A percentile compares a stretch with the other conserved stretches of the same genome.
Evolutionary conservation across 2,888 invertebrate species (phyloP).

Genomic region (Slavum lentiscoides): DNA sequence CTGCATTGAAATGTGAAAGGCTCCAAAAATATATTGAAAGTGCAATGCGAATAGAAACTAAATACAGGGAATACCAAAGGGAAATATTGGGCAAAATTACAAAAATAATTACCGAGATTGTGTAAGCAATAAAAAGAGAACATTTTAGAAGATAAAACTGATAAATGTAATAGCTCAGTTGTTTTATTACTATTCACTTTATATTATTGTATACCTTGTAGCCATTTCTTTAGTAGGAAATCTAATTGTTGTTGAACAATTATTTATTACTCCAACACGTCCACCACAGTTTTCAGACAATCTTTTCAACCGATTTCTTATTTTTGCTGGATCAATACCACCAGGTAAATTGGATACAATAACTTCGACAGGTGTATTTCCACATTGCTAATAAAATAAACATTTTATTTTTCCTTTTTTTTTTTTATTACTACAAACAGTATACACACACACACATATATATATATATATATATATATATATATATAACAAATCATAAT

Average conservation of each 20-base stretch:
- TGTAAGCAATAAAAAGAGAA: conserved; percentile 38
- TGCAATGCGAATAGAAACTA: conserved; percentile 23
- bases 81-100: conserved; percentile 5
- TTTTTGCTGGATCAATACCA: conserved; percentile 64
- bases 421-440: no score
- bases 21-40: conserved; percentile 46
- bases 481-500: no score
- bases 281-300: conserved; percentile 83
- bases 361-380: conserved; percentile 64
- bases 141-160: conserved; percentile 39
- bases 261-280: conserved; percentile 69
- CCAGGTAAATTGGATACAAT: conserved; percentile 71
- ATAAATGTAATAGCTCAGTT: conserved; percentile 18
- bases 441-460: no score
- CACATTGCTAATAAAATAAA: conserved; percentile 55
- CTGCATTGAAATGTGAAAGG: conserved; percentile 5
- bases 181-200: conserved; percentile 27
- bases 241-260: conserved; percentile 69
- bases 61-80: conserved; percentile 45
- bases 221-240: conserved; percentile 75
- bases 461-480: no score
- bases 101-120: conserved; percentile 42
- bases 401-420: background rate
- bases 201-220: conserved; percentile 64
- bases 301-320: conserved; percentile 69